Evolutionary conservation across 2,888 invertebrate species (phyloP).

Genomic region (Catocala nupta): DNA sequence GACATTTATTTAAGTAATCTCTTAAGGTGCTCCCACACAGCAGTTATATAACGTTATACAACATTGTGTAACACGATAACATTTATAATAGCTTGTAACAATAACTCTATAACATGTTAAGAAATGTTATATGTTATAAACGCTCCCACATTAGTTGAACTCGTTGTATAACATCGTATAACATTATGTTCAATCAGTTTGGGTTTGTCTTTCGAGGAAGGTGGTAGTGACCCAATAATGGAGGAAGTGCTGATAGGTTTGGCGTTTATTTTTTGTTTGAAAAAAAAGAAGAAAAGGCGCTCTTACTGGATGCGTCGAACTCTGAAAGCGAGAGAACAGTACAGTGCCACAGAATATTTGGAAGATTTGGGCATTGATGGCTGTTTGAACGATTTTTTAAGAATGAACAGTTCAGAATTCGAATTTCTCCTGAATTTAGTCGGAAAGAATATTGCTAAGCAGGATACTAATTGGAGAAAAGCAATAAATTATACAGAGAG

Average conservation of each 20-base stretch:
- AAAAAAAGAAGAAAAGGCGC: slow-evolving; percentile 34
- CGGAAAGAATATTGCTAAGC: slow-evolving; percentile 37
- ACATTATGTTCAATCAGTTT: slow-evolving; percentile 42
- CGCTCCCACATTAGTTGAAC: slow-evolving; percentile 25
- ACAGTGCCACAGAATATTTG: slow-evolving; percentile 42
- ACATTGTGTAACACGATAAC: slow-evolving; percentile 3
- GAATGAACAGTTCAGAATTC: slow-evolving; percentile 43
- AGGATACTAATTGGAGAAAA: slow-evolving; percentile 38
- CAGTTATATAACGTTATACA: neutral
- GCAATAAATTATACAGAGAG: slow-evolving; percentile 41
- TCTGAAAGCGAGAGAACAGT: slow-evolving; percentile 38
- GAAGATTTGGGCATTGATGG: slow-evolving; percentile 36
- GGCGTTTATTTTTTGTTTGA: too few species aligned
- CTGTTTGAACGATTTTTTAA: slow-evolving; percentile 32
- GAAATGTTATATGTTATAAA: slow-evolving; percentile 20
- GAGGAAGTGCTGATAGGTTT: slow-evolving; percentile 6
- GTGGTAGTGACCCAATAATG: slow-evolving; percentile 25
- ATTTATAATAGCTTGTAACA: slow-evolving; percentile 2
- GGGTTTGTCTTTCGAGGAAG: slow-evolving; percentile 38
- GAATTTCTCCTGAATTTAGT: slow-evolving; percentile 45
- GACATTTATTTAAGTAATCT: too few species aligned
- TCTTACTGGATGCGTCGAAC: slow-evolving; percentile 48
- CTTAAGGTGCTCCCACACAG: slow-evolving; percentile 4
- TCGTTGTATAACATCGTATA: slow-evolving; percentile 35
- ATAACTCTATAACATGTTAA: slow-evolving; percentile 1